Conservation (phyloP, 2,797 vertebrate species). For the Rhinatrema bivittatum region DNA sequence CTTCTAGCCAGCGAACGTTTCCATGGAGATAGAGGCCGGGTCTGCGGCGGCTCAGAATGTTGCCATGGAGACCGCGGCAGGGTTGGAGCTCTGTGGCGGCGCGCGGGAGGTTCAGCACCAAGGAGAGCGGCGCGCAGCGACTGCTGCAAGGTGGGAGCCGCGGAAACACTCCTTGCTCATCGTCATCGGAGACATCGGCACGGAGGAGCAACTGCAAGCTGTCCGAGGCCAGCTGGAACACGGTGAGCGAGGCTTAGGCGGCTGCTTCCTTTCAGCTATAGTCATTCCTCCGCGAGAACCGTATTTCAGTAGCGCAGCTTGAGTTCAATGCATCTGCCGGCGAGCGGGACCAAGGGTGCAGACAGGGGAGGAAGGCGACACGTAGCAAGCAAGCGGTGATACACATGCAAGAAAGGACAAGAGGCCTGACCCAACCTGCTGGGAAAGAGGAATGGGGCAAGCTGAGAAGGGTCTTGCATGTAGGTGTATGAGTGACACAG, state of each 20-base stretch:
- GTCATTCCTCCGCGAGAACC: too few species aligned
- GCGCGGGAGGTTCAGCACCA: conserved; percentile 45
- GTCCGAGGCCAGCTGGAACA: conserved; percentile 69
- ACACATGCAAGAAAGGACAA: not conserved
- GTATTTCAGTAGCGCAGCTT: not conserved
- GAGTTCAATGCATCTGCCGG: too few species aligned
- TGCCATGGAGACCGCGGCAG: conserved; percentile 73
- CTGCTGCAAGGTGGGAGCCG: conserved; percentile 36
- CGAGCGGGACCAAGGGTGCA: conserved; percentile 7
- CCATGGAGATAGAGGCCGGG: conserved; percentile 77
- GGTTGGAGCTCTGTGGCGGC: conserved; percentile 39
- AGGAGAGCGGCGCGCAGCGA: conserved; percentile 38
- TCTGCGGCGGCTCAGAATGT: conserved; percentile 54
- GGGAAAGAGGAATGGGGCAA: not conserved
- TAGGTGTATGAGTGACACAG: not conserved
- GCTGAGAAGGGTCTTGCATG: not conserved
- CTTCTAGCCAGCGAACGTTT: conserved; percentile 58
- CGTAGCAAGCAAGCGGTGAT: not conserved
- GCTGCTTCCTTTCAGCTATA: conserved; percentile 2
- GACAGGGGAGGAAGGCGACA: conserved; percentile 1
- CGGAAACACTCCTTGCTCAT: conserved; percentile 70
- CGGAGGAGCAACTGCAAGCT: conserved; percentile 63
- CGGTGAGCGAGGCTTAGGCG: conserved; percentile 54
- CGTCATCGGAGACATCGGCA: conserved; percentile 72
- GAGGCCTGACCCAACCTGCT: too few species aligned